These are phyloP conservation scores for Amorpha juglandis DNA, from an alignment of 2,888 invertebrate species.

Conservation along the genomic window DNA sequence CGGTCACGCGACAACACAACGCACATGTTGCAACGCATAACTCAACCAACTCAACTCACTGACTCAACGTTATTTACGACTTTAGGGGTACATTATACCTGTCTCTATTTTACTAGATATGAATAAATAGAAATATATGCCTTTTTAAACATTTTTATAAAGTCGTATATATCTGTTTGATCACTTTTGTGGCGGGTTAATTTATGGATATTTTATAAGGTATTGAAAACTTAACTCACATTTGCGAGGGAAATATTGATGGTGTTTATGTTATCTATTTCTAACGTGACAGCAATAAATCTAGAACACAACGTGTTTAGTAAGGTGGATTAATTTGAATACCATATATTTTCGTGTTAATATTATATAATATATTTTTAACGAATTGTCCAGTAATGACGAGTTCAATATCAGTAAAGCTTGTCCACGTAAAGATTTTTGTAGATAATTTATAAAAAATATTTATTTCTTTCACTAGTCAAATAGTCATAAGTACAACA, in stretches of 20 bases:
- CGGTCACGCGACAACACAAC: conserved; percentile 71
- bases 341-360: too few species aligned
- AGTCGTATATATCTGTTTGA: not conserved
- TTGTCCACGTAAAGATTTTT: too few species aligned
- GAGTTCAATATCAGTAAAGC: too few species aligned
- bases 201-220: conserved; percentile 10
- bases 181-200: conserved; percentile 9
- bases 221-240: conserved; percentile 4
- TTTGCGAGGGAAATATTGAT: too few species aligned
- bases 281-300: not conserved
- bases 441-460: too few species aligned
- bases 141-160: conserved; percentile 3
- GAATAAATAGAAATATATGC: conserved; percentile 6
- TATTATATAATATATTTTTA: not conserved
- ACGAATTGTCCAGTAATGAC: not conserved
- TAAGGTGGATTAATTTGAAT: not conserved
- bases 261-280: not conserved
- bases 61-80: conserved; percentile 75
- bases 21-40: conserved; percentile 75
- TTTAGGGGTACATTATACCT: conserved; percentile 53
- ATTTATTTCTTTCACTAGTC: too few species aligned
- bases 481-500: too few species aligned
- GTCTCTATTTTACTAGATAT: conserved; percentile 43
- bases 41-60: conserved; percentile 57
- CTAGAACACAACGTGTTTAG: not conserved